These are phyloP conservation scores for Molothrus ater DNA, from an alignment of 2,797 vertebrate genomes.

Conservation along the genomic window DNA sequence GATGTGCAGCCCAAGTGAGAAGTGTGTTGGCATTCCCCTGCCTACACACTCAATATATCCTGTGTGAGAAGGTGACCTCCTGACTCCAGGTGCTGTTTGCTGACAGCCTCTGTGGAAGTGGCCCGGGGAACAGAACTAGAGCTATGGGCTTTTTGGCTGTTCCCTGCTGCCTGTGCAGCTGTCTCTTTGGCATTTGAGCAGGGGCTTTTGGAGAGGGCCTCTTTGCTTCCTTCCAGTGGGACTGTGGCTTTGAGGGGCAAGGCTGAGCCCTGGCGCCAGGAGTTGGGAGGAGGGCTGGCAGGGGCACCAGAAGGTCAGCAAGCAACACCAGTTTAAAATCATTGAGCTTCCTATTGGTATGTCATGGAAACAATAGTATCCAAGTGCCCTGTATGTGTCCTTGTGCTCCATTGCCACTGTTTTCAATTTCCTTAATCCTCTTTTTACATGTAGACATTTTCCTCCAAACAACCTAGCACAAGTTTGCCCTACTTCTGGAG, in stretches of 20 bases:
- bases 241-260: background rate
- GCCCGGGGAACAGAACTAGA: background rate
- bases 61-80: background rate
- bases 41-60: background rate
- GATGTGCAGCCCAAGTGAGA: background rate
- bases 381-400: background rate
- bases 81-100: background rate
- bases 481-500: background rate
- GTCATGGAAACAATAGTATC: background rate
- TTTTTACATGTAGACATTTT: background rate
- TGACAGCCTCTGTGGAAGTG: background rate
- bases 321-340: background rate
- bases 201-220: background rate
- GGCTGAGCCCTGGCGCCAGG: background rate
- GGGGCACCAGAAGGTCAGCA: background rate
- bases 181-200: background rate
- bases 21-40: background rate
- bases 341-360: background rate
- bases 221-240: background rate
- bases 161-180: background rate
- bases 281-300: background rate
- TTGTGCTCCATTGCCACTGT: background rate
- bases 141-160: background rate
- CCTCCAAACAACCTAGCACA: background rate
- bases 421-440: background rate